Base-by-base conservation (phyloP, 2,797 vertebrate genomes). In the Eulemur rubriventer region DNA sequence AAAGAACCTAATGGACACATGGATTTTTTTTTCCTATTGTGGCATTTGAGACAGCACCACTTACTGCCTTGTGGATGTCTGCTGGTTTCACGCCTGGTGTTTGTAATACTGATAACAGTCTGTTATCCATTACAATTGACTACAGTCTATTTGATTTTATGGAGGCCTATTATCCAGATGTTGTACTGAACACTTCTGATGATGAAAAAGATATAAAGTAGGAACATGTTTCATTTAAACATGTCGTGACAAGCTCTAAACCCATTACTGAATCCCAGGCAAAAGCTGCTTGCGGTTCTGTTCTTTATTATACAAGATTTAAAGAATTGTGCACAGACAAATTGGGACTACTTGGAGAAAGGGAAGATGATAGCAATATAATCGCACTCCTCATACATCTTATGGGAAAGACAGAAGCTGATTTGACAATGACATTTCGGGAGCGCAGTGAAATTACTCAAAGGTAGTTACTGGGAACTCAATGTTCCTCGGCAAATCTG, bases 381-480 rank as follows among this genome's bases (percentile, higher is more conserved):
- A 98, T 99, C 96, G 98, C 98, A 92, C 98, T 99, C 96, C 98
- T 99, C 65, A 97, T 99, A 78, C 98, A 98, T 96, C 96, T 99
- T 95, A 99, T 99, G 98, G 98, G 99, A 98, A 98, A 99, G 88
- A 99, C 98, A 20, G 97, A 96, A 91, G 98, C 98, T 91, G 99
- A 99, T 98, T 99, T 99, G 98, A 99, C 99, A 80, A 98, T 99
- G 99, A 99, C 98, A 33, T 99, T 99, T 98, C 98, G 98, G 81
- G 98, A 99, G 84, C 98, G 99, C 92, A 99, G 99, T 94, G 99
- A 99, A 97, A 98, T 98, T 85, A 98, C 98, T 81, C 96, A 95
- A 13, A 94, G 96, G 81, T 97, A 98, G 78, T 98, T 99, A 95
- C 97, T 30, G 97, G 94, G 84, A 95, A 38, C 94, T 97, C 63